These are phyloP conservation scores for Sitobion miscanthi DNA, from an alignment of 1,140 invertebrate genomes.

Conservation along the genomic window DNA sequence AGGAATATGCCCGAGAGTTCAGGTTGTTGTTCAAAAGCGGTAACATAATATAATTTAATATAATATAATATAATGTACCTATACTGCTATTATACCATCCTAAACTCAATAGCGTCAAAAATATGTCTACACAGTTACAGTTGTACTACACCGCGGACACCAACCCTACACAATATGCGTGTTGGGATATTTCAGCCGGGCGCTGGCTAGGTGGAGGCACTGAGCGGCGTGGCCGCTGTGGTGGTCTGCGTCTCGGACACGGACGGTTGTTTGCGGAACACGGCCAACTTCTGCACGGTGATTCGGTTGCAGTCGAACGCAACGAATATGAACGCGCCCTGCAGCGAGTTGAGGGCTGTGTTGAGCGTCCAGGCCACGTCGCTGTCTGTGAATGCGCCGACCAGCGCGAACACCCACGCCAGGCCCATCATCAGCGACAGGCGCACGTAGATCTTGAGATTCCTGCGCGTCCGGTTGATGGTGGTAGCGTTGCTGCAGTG, in stretches of 20 bases:
- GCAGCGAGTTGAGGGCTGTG: conserved; percentile 50
- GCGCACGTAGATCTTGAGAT: conserved; percentile 34
- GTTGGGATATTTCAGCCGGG: too few species aligned
- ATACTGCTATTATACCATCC: too few species aligned
- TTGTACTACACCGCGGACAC: too few species aligned
- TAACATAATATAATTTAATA: not conserved
- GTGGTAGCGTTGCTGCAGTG: not conserved
- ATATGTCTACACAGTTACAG: not conserved
- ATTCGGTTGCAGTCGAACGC: conserved; percentile 36
- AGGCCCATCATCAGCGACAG: conserved; percentile 57
- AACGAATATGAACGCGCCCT: conserved; percentile 50
- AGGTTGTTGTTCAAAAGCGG: not conserved
- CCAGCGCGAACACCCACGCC: conserved; percentile 47
- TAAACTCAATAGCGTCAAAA: too few species aligned
- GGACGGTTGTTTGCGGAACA: not conserved
- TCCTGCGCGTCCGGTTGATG: conserved; percentile 26
- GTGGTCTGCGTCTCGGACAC: conserved; percentile 7
- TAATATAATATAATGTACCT: too few species aligned
- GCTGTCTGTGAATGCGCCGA: conserved; percentile 23
- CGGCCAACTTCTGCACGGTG: not conserved
- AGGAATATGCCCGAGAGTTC: not conserved
- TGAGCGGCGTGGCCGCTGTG: not conserved
- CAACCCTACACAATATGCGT: too few species aligned
- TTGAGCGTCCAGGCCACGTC: conserved; percentile 33
- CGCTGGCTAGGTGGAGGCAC: not conserved